Percentiles rank a stretch among this genome's conserved stretches.
Conservation (phyloP, 2,888 invertebrate genomes). For the Scotopteryx bipunctaria region DNA sequence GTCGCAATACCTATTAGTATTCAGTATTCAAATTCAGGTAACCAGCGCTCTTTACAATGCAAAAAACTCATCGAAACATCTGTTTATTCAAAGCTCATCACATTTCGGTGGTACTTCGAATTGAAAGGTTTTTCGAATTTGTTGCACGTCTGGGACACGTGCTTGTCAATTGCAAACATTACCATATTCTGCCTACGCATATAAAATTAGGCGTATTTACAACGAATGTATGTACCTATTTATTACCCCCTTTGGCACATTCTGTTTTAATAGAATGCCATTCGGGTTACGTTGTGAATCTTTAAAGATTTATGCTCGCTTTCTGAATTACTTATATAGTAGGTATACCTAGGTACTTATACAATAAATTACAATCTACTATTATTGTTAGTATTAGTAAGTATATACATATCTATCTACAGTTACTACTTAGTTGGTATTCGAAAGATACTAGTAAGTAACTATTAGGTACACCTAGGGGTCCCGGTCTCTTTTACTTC, state of each 20-base stretch:
- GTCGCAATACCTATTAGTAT: too few relatives aligned
- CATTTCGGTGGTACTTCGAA: slow-evolving; percentile 22
- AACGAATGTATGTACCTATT: slow-evolving; percentile 16
- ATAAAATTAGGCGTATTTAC: slow-evolving; percentile 22
- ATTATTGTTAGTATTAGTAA: too few relatives aligned
- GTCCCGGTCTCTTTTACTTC: background rate
- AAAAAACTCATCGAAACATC: slow-evolving; percentile 2
- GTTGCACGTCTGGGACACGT: slow-evolving; percentile 27
- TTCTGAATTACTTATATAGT: too few relatives aligned
- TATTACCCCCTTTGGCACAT: slow-evolving; percentile 3
- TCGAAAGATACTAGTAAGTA: too few relatives aligned
- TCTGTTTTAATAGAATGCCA: slow-evolving; percentile 7
- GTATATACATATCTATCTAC: too few relatives aligned
- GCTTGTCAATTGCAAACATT: slow-evolving; percentile 35
- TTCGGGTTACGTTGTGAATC: slow-evolving; percentile 1
- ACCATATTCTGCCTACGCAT: slow-evolving; percentile 27
- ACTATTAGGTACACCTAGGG: background rate
- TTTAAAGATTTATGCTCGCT: background rate
- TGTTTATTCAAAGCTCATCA: slow-evolving; percentile 22
- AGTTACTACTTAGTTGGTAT: too few relatives aligned
- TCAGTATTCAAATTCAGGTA: background rate
- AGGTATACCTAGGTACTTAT: too few relatives aligned
- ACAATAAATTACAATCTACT: too few relatives aligned
- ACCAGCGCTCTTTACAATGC: slow-evolving; percentile 4
- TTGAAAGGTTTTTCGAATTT: slow-evolving; percentile 27